A percentile compares a stretch with the other conserved stretches of the same genome.
phyloP scores from a whole-genome alignment of 2,797 vertebrate genomes.

The Lepus townsendii region DNA sequence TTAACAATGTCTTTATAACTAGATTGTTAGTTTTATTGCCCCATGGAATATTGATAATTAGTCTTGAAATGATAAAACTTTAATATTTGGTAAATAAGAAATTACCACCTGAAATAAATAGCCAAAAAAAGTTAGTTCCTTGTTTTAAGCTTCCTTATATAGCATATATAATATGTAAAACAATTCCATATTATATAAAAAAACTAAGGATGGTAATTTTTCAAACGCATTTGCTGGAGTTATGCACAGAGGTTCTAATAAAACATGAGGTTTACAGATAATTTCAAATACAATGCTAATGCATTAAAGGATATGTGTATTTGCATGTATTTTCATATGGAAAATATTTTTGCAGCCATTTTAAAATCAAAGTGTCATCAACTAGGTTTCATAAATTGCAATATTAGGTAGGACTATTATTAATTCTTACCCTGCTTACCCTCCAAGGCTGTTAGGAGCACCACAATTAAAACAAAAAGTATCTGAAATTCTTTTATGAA shows the following conservation, averaged over 20 bases:
- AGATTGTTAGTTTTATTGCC: not conserved
- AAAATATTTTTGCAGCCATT: not conserved
- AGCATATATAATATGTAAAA: not conserved
- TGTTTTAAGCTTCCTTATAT: not conserved
- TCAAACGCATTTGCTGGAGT: not conserved
- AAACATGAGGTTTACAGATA: not conserved
- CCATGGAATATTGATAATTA: not conserved
- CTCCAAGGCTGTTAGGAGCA: not conserved
- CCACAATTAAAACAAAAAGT: not conserved
- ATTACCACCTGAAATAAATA: constrained; percentile 24
- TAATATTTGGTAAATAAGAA: constrained; percentile 26
- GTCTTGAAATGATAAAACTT: constrained; percentile 34
- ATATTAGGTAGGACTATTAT: constrained; percentile 7
- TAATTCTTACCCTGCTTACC: not conserved
- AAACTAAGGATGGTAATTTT: not conserved
- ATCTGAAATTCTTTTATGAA: not conserved
- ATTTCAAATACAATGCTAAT: constrained; percentile 1
- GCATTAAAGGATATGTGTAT: not conserved
- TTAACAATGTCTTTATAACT: not conserved
- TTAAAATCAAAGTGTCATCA: constrained; percentile 26
- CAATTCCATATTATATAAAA: not conserved
- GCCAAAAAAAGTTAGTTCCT: constrained; percentile 38
- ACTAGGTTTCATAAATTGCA: not conserved
- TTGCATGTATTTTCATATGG: not conserved
- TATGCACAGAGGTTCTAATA: not conserved